Conservation (phyloP, 2,797 vertebrate species). For the Phalanger gymnotis region DNA sequence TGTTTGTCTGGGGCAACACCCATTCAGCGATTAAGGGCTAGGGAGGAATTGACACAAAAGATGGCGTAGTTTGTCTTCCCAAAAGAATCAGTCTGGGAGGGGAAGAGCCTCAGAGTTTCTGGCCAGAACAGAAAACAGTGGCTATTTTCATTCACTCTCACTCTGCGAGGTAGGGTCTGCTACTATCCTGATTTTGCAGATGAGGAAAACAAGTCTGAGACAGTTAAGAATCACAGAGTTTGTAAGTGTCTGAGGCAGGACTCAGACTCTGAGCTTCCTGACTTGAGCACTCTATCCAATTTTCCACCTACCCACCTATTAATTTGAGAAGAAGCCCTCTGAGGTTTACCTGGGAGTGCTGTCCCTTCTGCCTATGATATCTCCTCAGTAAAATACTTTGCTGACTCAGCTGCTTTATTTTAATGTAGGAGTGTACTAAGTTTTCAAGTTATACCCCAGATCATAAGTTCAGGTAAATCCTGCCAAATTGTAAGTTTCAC, state of each 20-base stretch:
- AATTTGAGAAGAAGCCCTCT: background rate
- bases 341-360: background rate
- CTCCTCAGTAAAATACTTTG: background rate
- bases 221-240: background rate
- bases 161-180: background rate
- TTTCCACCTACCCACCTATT: background rate
- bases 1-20: background rate
- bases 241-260: background rate
- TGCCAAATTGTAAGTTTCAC: background rate
- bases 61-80: background rate
- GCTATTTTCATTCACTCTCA: background rate
- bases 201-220: background rate
- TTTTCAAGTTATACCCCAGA: background rate
- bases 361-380: background rate
- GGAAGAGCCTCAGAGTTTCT: background rate
- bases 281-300: background rate
- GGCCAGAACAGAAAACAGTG: background rate
- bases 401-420: background rate
- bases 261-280: background rate
- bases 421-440: background rate
- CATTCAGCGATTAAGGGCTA: background rate
- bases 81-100: background rate
- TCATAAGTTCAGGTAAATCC: background rate
- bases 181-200: background rate
- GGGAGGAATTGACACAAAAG: background rate